Base-by-base conservation (phyloP, 2,888 invertebrate species). In the Limulus polyphemus region DNA sequence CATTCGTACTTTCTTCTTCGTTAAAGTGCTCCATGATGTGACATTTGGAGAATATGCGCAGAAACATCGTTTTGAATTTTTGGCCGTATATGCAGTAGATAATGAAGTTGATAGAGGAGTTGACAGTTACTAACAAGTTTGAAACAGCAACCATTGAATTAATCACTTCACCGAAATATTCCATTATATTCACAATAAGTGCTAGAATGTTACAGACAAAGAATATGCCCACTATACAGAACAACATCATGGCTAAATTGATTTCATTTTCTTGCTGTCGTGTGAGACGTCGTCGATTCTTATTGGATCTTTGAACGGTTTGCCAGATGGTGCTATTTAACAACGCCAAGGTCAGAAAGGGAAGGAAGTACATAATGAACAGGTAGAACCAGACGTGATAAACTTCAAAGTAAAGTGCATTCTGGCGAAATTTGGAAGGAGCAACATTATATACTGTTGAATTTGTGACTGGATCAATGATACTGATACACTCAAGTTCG, bases 81-180 rank as follows among this genome's bases (percentile, higher is more conserved):
- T 95, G 91, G 1, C 97, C 97, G 77, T 97, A 95, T 69, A 94
- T 94, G 69, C 95, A 94, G 79, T 98, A 98, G 72, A 98, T 93
- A 69, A 98, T 85, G 77, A 98, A 97, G 79, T 98, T 98, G 67
- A 95, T 90, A 74, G 94, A 93, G 74, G 94, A 94, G 80, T 98
- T 98, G 75, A 97, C 85, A 67, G 93, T 95, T 62, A 98, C 94
- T 67, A 97, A 82, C 61, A 97, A 83, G 78, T 98, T 97, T 74
- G 89, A 90, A 17, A 73, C 70, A n/a, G 65, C 68, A 49, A 83
- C 82, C 73, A 88, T 86, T 60, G 90, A 85, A 71, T 90, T 79
- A 72, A 84, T 83, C 10, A 62, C 61, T 11, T 62, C 51, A 49
- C 67, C 60, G 47, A 68, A 63, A 47, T 67, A 67, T 77, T 95